phyloP scores from a whole-genome alignment of 2,888 invertebrate genomes.

The Drosophila ustulata region DNA sequence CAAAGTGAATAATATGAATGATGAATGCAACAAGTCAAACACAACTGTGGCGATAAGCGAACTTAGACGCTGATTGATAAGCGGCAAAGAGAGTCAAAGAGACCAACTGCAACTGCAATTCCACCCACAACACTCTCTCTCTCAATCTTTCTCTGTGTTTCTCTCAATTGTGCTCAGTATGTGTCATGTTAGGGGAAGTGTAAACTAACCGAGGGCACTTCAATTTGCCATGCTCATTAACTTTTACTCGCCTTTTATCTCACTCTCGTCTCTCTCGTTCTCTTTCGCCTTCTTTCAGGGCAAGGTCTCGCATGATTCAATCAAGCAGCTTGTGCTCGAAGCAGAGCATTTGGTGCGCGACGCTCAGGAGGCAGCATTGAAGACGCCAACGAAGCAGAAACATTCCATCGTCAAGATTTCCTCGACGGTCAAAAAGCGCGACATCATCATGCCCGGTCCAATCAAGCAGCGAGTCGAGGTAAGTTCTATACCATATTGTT shows the following conservation, averaged over 20 bases:
- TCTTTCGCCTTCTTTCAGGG: constrained; percentile 56
- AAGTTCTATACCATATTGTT: constrained; percentile 6
- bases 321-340: constrained; percentile 91
- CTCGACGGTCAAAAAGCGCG: constrained; percentile 84
- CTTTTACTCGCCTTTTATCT: constrained; percentile 26
- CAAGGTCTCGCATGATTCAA: constrained; percentile 87
- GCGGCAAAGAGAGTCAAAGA: constrained; percentile 13
- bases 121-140: background rate
- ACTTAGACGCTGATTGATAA: constrained; percentile 15
- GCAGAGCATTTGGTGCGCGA: constrained; percentile 92
- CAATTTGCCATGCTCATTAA: constrained; percentile 72
- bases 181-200: constrained; percentile 20
- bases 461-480: constrained; percentile 85
- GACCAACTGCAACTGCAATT: constrained; percentile 3
- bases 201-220: constrained; percentile 19
- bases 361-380: constrained; percentile 81
- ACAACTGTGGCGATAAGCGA: constrained; percentile 8
- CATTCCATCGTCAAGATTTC: constrained; percentile 83
- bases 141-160: background rate
- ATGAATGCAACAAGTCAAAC: constrained; percentile 7
- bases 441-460: constrained; percentile 83
- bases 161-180: constrained; percentile 6
- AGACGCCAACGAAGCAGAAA: constrained; percentile 84
- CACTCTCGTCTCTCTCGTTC: constrained; percentile 24
- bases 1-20: constrained; percentile 18